These are phyloP conservation scores for Napeogenes inachia DNA, from an alignment of 2,888 invertebrate species.

Conservation along the genomic window DNA sequence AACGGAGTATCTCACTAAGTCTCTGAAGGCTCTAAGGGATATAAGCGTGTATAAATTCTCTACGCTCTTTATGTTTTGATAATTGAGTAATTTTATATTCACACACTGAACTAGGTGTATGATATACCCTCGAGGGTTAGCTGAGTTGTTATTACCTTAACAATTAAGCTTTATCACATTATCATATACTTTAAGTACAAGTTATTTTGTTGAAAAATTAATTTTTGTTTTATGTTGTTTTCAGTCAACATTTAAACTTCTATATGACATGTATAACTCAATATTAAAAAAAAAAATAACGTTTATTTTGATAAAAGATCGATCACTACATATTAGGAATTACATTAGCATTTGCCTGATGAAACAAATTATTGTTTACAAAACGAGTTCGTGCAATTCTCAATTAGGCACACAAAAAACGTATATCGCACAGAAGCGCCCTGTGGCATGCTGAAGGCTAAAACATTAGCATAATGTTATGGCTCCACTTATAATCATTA, in stretches of 20 bases:
- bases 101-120: constrained; percentile 20
- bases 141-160: constrained; percentile 10
- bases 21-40: constrained; percentile 25
- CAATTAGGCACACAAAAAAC: constrained; percentile 25
- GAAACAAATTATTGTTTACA: constrained; percentile 20
- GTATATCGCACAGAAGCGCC: constrained; percentile 44
- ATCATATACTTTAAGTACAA: not conserved
- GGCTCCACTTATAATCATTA: constrained; percentile 69
- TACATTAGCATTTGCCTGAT: constrained; percentile 2
- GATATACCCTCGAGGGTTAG: constrained; percentile 19
- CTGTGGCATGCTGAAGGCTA: constrained; percentile 60
- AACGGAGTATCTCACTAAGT: constrained; percentile 45
- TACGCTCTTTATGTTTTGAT: constrained; percentile 29
- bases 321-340: not conserved
- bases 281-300: too few relatives aligned
- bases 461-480: constrained; percentile 71
- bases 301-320: not conserved
- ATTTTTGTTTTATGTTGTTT: not conserved
- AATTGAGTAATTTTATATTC: constrained; percentile 31
- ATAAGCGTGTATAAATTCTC: constrained; percentile 29
- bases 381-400: constrained; percentile 14
- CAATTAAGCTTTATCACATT: not conserved
- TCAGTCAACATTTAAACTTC: too few relatives aligned
- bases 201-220: not conserved
- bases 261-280: too few relatives aligned